Conservation (phyloP, 2,888 invertebrate species). For the Eugnorisma glareosa region DNA sequence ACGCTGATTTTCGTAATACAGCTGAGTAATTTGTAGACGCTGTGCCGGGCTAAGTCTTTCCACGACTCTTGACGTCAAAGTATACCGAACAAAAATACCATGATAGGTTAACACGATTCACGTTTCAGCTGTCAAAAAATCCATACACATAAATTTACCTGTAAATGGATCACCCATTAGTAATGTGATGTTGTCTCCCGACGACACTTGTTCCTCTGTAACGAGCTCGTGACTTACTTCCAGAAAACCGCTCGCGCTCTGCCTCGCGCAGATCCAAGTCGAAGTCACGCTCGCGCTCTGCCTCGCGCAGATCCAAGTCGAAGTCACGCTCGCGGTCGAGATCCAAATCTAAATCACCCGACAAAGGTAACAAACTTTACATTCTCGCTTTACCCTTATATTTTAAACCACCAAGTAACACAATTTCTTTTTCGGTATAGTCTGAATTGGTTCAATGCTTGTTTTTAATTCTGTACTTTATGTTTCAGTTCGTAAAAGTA, state of each 20-base stretch:
- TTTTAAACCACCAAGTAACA: background rate
- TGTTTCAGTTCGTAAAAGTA: constrained; percentile 57
- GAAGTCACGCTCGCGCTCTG: constrained; percentile 73
- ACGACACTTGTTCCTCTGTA: background rate
- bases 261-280: no score
- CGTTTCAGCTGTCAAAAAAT: no score
- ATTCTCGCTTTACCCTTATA: background rate
- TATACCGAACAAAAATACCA: no score
- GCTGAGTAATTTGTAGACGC: no score
- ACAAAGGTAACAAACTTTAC: constrained; percentile 39
- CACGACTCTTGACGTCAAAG: no score
- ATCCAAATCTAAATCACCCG: constrained; percentile 51
- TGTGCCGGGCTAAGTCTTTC: no score
- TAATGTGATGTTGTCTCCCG: background rate
- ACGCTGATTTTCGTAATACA: no score
- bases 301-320: constrained; percentile 68
- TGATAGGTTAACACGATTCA: no score
- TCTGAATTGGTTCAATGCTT: background rate
- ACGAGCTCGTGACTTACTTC: background rate
- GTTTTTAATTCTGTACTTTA: background rate
- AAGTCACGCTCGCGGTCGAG: constrained; percentile 61
- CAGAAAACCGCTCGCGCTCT: no score
- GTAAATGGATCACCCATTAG: no score
- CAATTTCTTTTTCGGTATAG: background rate
- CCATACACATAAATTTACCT: no score